Conservation (phyloP, 2,113 vertebrate genomes). For the Heterotis niloticus region DNA sequence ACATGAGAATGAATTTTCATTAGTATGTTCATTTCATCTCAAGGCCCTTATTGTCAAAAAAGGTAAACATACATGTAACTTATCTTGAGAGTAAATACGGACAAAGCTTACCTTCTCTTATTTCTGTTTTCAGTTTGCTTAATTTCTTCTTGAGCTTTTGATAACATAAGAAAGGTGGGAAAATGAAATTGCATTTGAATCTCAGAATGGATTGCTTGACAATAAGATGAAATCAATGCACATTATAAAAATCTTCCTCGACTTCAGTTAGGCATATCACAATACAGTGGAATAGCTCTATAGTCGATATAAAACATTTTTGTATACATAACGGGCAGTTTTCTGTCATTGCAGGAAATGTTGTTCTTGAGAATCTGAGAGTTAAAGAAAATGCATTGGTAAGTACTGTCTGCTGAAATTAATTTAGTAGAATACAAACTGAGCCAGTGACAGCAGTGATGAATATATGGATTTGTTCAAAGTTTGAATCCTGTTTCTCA, state of each 20-base stretch:
- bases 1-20: not conserved
- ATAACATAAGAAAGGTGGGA: not conserved
- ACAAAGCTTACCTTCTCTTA: not conserved
- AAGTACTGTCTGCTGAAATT: constrained; percentile 46
- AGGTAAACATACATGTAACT: not conserved
- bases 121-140: not conserved
- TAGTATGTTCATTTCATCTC: not conserved
- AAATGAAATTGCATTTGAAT: no score
- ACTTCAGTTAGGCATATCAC: no score
- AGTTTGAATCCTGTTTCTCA: not conserved
- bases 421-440: not conserved
- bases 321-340: not conserved
- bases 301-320: not conserved
- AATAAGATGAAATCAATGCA: no score
- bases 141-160: not conserved
- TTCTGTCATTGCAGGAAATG: constrained; percentile 75
- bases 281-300: not conserved
- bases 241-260: no score
- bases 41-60: not conserved
- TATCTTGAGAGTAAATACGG: not conserved
- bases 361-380: constrained; percentile 87
- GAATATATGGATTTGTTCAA: not conserved
- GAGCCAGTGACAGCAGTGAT: not conserved
- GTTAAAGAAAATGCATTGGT: constrained; percentile 96
- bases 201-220: no score